Evolutionary conservation across 2,113 vertebrate genomes (phyloP).

Genomic region (Montifringilla adamsi): DNA sequence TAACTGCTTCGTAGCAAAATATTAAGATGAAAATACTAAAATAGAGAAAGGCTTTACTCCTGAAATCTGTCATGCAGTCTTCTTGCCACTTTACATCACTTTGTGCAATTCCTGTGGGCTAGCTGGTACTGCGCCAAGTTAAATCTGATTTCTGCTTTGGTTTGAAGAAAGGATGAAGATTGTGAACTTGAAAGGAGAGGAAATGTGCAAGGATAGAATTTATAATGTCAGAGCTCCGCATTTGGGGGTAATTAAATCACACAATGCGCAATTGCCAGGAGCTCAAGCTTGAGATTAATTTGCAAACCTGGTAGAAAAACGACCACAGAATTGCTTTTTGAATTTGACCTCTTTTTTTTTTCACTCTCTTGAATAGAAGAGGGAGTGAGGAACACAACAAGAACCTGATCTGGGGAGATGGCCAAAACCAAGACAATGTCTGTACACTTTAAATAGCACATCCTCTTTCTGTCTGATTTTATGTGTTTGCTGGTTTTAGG

Average conservation of each 20-base stretch:
- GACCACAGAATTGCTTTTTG: neutral
- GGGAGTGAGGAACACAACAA: neutral
- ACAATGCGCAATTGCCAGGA: neutral
- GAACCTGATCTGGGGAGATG: neutral
- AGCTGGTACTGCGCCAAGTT: neutral
- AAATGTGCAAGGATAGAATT: neutral
- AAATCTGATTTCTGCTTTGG: constrained; percentile 2
- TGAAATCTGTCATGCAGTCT: constrained; percentile 6
- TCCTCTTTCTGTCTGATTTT: neutral
- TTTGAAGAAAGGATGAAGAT: neutral
- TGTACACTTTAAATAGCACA: neutral
- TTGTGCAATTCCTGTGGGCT: neutral
- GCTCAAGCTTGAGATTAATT: neutral
- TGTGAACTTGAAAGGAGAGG: neutral
- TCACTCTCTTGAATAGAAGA: neutral
- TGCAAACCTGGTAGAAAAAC: neutral
- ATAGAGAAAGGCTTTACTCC: constrained; percentile 11
- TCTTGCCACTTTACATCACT: neutral
- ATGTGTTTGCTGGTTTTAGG: neutral
- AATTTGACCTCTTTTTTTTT: neutral
- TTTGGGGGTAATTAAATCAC: neutral
- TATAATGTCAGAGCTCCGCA: neutral
- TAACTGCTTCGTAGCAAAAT: neutral
- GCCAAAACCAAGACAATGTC: neutral
- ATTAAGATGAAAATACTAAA: constrained; percentile 39